phyloP scores from a whole-genome alignment of 2,113 vertebrate species.

The Perca flavescens region DNA sequence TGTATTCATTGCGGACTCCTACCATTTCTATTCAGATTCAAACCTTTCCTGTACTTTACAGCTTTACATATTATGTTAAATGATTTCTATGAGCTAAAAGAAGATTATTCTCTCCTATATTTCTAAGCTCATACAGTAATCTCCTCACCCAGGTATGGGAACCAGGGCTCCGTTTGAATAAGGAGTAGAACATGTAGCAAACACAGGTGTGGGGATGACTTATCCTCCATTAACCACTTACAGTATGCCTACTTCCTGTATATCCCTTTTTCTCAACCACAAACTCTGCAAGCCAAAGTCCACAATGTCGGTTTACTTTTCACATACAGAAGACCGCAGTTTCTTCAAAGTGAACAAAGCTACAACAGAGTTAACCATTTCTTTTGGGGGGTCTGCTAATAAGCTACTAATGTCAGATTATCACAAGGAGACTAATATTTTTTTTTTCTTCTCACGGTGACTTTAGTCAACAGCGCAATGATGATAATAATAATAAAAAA shows the following conservation, averaged over 20 bases:
- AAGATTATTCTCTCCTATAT: background rate
- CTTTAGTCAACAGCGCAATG: conserved; percentile 32
- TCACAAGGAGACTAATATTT: conserved; percentile 9
- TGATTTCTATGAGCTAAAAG: conserved; percentile 6
- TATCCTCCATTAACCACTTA: conserved; percentile 31
- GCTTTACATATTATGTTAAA: background rate
- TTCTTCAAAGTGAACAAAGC: conserved; percentile 51
- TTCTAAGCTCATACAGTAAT: background rate
- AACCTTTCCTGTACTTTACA: conserved; percentile 7
- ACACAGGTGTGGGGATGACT: conserved; percentile 19
- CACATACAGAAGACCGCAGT: conserved; percentile 28
- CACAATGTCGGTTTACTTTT: conserved; percentile 68
- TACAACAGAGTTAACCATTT: conserved; percentile 37
- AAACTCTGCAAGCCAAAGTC: conserved; percentile 83
- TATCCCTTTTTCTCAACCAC: conserved; percentile 41
- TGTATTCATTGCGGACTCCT: background rate
- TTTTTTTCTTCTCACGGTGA: conserved; percentile 12
- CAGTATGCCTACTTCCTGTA: conserved; percentile 52
- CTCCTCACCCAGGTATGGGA: conserved; percentile 35
- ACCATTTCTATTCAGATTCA: conserved; percentile 15
- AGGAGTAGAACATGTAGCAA: conserved; percentile 76
- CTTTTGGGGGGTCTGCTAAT: conserved; percentile 35
- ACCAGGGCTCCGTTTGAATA: conserved; percentile 45
- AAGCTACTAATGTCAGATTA: conserved; percentile 39
- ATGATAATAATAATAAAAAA: conserved; percentile 1